phyloP scores from a whole-genome alignment of 2,888 invertebrate species.

The Thysanoteuthis rhombus region DNA sequence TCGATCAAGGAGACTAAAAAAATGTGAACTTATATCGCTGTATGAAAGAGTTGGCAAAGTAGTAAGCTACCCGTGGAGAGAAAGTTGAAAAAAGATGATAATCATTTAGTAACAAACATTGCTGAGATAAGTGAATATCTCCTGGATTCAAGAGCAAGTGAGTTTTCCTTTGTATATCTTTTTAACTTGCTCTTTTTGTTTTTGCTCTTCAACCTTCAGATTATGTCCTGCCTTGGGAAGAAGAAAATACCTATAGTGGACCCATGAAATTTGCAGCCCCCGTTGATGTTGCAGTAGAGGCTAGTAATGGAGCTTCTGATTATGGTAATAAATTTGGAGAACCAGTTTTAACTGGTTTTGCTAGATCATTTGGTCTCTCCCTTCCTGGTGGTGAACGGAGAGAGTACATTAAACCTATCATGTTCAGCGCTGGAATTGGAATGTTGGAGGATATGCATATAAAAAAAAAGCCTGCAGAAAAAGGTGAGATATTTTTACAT shows the following conservation, averaged over 20 bases:
- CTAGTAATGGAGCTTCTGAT: slow-evolving; percentile 97
- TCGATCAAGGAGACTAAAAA: too few relatives aligned
- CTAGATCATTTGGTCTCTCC: slow-evolving; percentile 85
- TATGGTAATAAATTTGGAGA: slow-evolving; percentile 99
- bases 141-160: too few relatives aligned
- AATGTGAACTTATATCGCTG: too few relatives aligned
- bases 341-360: slow-evolving; percentile 90
- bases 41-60: too few relatives aligned
- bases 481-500: slow-evolving; percentile 71
- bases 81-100: too few relatives aligned
- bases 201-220: slow-evolving; percentile 71
- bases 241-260: slow-evolving; percentile 75
- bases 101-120: too few relatives aligned
- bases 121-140: too few relatives aligned
- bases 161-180: not conserved
- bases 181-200: not conserved
- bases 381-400: slow-evolving; percentile 76
- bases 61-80: too few relatives aligned
- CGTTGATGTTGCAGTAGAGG: slow-evolving; percentile 89
- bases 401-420: slow-evolving; percentile 97
- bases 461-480: slow-evolving; percentile 79
- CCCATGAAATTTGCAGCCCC: slow-evolving; percentile 91
- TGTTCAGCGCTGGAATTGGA: slow-evolving; percentile 97
- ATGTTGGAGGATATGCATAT: slow-evolving; percentile 86
- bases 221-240: slow-evolving; percentile 88